Evolutionary conservation across 2,113 vertebrate genomes (phyloP), one percentile per base, ranked within the genome.

Genomic region (Megaceryle torquata): DNA sequence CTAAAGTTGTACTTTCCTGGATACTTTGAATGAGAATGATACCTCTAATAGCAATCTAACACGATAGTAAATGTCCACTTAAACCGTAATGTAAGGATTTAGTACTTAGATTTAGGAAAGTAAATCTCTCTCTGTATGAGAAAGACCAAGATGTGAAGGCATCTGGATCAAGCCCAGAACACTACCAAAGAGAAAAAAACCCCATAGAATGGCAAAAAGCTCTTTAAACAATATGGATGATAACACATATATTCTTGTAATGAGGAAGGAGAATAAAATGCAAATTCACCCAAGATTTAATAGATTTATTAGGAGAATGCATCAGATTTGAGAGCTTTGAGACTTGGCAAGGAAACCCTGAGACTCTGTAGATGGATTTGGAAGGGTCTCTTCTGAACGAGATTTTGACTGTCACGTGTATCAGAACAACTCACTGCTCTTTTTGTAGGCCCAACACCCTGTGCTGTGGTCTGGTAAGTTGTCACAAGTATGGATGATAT

Each of bases 261-360:
- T 39, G 82, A 95, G 53, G 46, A 93, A 95, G 95, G 89, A 96
- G 93, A 98, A 97, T 91, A 88, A 97, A 92, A 95, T 94, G 68
- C 94, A 96, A 97, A 95, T 96, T 92, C 54, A 86, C 11, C 25
- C 43, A 90, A 56, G 7, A 89, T 94, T 96, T 94, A 96, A 93
- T 82, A 92, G 78, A 94, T 96, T 95, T 97, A 93, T 97, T 95
- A 80, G 91, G 86, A 84, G 91, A 96, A 96, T 91, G 88, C 92
- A 88, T 28, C 70, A 71, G 70, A 93, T 75, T 67, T 78, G 64
- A 87, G 82, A 96, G 74, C 37, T 96, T 92, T 95, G 65, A 96
- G 56, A 15, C 13, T 82, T 76, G 70, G 60, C 81, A 89, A 86
- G 61, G 86, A 93, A 97, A 96, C 59, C 10, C 35, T 91, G 84